Evolutionary conservation across 2,888 invertebrate species (phyloP).

Genomic region (Acronicta aceris): DNA sequence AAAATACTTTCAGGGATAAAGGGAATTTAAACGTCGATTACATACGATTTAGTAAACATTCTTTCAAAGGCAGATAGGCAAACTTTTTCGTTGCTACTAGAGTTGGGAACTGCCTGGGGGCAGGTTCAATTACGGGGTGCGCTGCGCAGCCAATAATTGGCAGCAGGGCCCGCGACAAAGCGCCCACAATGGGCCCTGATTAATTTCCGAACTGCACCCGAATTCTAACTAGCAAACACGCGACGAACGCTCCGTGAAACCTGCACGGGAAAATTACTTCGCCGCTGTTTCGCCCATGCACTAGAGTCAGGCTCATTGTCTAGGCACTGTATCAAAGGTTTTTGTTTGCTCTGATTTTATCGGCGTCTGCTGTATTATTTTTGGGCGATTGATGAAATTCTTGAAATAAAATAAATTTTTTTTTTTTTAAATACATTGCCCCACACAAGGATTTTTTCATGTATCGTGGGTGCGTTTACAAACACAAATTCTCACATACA

Average conservation of each 20-base stretch:
- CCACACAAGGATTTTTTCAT: too few species aligned
- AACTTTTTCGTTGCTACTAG: slow-evolving; percentile 67
- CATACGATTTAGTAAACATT: slow-evolving; percentile 17
- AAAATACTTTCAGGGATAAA: too few species aligned
- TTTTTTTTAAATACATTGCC: too few species aligned
- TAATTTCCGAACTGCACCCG: slow-evolving; percentile 88
- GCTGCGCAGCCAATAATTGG: slow-evolving; percentile 85
- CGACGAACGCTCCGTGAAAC: slow-evolving; percentile 73
- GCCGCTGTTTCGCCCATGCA: slow-evolving; percentile 68
- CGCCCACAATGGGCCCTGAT: slow-evolving; percentile 87
- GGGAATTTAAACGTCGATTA: slow-evolving; percentile 11
- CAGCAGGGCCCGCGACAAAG: slow-evolving; percentile 85
- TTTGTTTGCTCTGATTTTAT: slow-evolving; percentile 43
- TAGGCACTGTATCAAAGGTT: slow-evolving; percentile 45
- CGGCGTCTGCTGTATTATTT: slow-evolving; percentile 27
- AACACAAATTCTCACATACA: too few species aligned
- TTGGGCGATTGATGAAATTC: slow-evolving; percentile 2
- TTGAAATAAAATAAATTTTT: neutral
- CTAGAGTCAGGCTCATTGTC: slow-evolving; percentile 58
- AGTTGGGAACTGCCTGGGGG: slow-evolving; percentile 69
- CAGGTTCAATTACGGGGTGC: slow-evolving; percentile 83
- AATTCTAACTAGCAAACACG: slow-evolving; percentile 87
- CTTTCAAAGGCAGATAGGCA: slow-evolving; percentile 38
- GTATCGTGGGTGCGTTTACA: too few species aligned
- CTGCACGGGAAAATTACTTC: slow-evolving; percentile 78